phyloP scores from a whole-genome alignment of 2,113 vertebrate genomes.

The Lagenorhynchus albirostris region DNA sequence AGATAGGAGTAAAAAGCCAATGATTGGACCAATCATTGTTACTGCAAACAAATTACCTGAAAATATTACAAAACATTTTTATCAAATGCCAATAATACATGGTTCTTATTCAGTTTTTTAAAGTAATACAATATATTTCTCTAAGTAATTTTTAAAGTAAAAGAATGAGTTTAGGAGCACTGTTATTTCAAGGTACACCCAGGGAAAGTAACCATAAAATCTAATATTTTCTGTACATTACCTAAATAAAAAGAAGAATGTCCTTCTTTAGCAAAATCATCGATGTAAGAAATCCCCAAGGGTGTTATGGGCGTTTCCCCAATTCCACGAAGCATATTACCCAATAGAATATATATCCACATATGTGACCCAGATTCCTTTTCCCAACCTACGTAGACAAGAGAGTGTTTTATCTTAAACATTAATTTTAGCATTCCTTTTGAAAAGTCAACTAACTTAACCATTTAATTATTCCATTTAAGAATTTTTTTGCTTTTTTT shows the following conservation, averaged over 20 bases:
- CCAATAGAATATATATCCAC: constrained; percentile 93
- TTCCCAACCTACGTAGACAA: constrained; percentile 81
- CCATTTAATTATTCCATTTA: background rate
- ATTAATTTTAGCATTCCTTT: background rate
- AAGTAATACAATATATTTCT: background rate
- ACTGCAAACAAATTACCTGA: constrained; percentile 89
- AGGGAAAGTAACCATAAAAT: background rate
- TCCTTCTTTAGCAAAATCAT: constrained; percentile 91
- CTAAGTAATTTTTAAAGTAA: background rate
- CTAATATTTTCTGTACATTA: constrained; percentile 70
- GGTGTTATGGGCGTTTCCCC: constrained; percentile 92
- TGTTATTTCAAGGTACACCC: background rate
- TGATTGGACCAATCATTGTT: constrained; percentile 88
- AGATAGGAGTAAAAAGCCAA: constrained; percentile 88
- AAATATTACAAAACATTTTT: constrained; percentile 54
- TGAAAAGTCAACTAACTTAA: background rate
- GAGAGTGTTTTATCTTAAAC: background rate
- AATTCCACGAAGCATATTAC: constrained; percentile 92
- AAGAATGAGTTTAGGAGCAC: background rate
- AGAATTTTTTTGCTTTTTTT: background rate
- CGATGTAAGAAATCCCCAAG: constrained; percentile 93
- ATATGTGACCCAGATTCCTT: constrained; percentile 83
- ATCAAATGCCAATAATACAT: background rate
- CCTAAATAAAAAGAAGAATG: constrained; percentile 91
- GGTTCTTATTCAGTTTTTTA: background rate